These are phyloP conservation scores for Dysmachus trigonus DNA, from an alignment of 2,888 invertebrate genomes.

Conservation along the genomic window DNA sequence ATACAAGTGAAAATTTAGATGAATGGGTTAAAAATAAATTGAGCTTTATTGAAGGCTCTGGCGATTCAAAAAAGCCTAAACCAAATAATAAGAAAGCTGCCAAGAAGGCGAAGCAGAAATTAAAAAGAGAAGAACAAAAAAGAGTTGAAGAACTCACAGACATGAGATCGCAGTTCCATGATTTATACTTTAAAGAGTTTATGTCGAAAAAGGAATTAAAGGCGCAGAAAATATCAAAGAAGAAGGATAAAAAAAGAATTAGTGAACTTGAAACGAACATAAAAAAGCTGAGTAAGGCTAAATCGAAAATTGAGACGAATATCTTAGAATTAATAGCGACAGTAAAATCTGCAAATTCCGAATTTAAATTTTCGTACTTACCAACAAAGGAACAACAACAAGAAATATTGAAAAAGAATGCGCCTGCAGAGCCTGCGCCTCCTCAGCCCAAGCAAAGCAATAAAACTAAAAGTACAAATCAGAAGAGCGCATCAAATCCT, in stretches of 20 bases:
- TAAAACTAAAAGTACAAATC: background rate
- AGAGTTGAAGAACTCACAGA: conserved; percentile 61
- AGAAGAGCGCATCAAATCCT: background rate
- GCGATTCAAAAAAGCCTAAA: conserved; percentile 51
- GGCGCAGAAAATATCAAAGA: conserved; percentile 57
- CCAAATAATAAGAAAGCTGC: conserved; percentile 63
- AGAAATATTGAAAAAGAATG: conserved; percentile 51
- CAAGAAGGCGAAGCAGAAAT: conserved; percentile 63
- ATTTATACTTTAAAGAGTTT: conserved; percentile 63
- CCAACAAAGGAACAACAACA: conserved; percentile 63
- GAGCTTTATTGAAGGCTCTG: conserved; percentile 60
- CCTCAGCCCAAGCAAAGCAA: background rate
- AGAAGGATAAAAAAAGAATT: conserved; percentile 62
- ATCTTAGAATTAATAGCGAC: conserved; percentile 62
- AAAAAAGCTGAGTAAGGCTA: conserved; percentile 62
- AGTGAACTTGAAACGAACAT: conserved; percentile 60
- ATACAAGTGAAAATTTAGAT: conserved; percentile 53
- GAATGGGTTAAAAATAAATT: conserved; percentile 63
- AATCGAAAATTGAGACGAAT: conserved; percentile 61
- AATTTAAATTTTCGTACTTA: conserved; percentile 62
- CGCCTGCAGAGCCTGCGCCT: background rate
- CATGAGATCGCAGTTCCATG: conserved; percentile 60
- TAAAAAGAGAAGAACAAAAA: conserved; percentile 62
- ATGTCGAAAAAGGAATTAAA: conserved; percentile 60
- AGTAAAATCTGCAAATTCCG: conserved; percentile 60